Evolutionary conservation across 2,797 vertebrate species (phyloP), one percentile per base, ranked within the genome.

Genomic region (Rhodeus uyekii): DNA sequence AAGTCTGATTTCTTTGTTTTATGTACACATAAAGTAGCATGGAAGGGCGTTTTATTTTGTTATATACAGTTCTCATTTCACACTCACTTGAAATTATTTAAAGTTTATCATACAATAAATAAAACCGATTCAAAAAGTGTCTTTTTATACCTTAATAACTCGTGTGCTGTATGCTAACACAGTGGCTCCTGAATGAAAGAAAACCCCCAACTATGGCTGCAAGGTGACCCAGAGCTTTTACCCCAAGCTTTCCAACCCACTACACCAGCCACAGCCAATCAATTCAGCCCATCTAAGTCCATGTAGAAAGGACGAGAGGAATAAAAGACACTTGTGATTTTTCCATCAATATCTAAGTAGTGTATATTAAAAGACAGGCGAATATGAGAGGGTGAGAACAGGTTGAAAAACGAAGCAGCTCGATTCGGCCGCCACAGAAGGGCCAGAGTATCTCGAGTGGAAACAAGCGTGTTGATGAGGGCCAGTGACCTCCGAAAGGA

Each of bases 161-260:
- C 10, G 34, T 29, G 38, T 53, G 34, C 61, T 53, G 18, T 60
- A 29, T 36, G 2, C 53, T 10, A 61, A 36, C 29, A 10, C 14
- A 22, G 4, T 38, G 19, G 7, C 60, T 81, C n/a, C 60, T 29
- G 34, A 29, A 64, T 53, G 1, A 8, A 42, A 42, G 84, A 85
- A 14, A 4, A 44, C 3, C 3, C 1, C 81, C 89, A 84, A 83
- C 89, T 88, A 88, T 87, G 78, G 87, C 86, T 87, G 90, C 90
- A 92, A 93, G 92, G 93, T 92, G 92, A 94, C 92, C 92, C 85
- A 38, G 83, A 85, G 90, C 90, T 93, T 94, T 94, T 91, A 92
- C 88, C 92, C 90, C 85, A 85, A 89, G 87, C 88, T 90, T 91
- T 94, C 92, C 92, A 83, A 91, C 87, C 90, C 90, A 94, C 89